A percentile compares a stretch with the other conserved stretches of the same genome.
phyloP scores from a whole-genome alignment of 2,888 invertebrate species.

The Tipula lateralis region DNA sequence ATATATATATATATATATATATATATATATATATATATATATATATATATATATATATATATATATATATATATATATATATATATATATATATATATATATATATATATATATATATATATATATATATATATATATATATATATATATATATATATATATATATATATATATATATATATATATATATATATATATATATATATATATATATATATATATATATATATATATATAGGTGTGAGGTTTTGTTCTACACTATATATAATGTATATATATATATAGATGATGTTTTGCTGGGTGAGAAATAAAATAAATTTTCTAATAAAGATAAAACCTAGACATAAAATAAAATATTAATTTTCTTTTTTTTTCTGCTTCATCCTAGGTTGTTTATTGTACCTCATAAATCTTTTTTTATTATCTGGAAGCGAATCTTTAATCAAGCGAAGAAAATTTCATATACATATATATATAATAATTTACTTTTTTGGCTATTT shows the following conservation, averaged over 20 bases:
- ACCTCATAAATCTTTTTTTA: conserved; percentile 24
- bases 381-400: conserved; percentile 20
- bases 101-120: not conserved
- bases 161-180: not conserved
- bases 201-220: no score
- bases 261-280: not conserved
- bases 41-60: no score
- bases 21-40: no score
- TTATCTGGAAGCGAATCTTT: conserved; percentile 24
- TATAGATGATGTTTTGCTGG: not conserved
- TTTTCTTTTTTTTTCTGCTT: not conserved
- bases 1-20: not conserved
- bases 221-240: not conserved
- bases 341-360: conserved; percentile 24
- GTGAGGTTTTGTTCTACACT: not conserved
- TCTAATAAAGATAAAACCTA: conserved; percentile 24
- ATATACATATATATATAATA: not conserved
- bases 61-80: no score
- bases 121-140: not conserved
- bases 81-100: not conserved
- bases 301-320: conserved; percentile 11
- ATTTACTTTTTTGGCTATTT: conserved; percentile 13
- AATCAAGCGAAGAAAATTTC: conserved; percentile 6
- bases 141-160: no score
- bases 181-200: not conserved